Conservation (phyloP, 2,888 invertebrate species). For the Petrolisthes cinctipes region DNA sequence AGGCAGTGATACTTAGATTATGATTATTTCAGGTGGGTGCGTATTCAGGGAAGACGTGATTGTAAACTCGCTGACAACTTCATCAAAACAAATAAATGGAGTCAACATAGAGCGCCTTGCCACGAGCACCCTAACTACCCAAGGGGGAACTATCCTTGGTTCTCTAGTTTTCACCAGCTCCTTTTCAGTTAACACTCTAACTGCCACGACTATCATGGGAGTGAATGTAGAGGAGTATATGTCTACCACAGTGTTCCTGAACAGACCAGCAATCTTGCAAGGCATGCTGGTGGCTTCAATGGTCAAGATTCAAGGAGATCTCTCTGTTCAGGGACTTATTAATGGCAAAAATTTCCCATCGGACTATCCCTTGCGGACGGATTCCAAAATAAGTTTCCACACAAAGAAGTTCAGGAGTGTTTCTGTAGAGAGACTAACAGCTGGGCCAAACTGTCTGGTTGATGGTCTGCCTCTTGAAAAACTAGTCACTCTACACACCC, state of each 20-base stretch:
- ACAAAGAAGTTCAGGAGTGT: slow-evolving; percentile 24
- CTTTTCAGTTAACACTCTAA: background rate
- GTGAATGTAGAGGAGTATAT: slow-evolving; percentile 24
- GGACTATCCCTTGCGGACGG: slow-evolving; percentile 17
- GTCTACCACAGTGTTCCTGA: slow-evolving; percentile 39
- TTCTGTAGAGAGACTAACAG: background rate
- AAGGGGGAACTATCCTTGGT: slow-evolving; percentile 27
- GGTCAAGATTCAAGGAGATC: slow-evolving; percentile 20
- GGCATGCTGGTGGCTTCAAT: slow-evolving; percentile 20
- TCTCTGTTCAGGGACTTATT: slow-evolving; percentile 22
- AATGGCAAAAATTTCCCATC: slow-evolving; percentile 43
- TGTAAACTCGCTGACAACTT: background rate
- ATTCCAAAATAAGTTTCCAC: slow-evolving; percentile 18
- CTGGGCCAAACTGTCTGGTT: background rate
- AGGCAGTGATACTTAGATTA: too few relatives aligned
- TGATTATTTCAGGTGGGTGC: slow-evolving; percentile 19
- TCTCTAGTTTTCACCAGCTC: slow-evolving; percentile 19
- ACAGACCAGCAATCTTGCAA: background rate
- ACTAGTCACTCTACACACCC: slow-evolving; percentile 42
- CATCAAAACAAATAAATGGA: slow-evolving; percentile 9
- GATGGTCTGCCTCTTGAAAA: slow-evolving; percentile 27
- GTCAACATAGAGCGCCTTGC: slow-evolving; percentile 31
- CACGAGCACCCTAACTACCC: slow-evolving; percentile 22
- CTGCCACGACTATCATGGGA: slow-evolving; percentile 34
- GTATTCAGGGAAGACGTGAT: slow-evolving; percentile 20